phyloP scores from a whole-genome alignment of 2,888 invertebrate species.

The Lobophora halterata region DNA sequence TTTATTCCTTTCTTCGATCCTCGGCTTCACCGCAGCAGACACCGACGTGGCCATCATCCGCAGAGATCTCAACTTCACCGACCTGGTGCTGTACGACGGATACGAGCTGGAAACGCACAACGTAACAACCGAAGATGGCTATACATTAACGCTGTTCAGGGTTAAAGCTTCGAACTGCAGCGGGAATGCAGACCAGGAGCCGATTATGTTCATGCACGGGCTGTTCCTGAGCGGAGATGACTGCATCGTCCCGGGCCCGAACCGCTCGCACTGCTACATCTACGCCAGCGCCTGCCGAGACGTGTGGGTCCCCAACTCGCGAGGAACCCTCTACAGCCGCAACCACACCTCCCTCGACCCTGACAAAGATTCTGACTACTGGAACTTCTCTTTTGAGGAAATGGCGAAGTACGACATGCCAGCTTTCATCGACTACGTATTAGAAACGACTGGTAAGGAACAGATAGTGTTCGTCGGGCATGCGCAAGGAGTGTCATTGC shows the following conservation, averaged over 20 bases:
- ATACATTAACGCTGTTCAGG: constrained; percentile 37
- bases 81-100: constrained; percentile 35
- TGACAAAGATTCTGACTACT: constrained; percentile 30
- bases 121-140: constrained; percentile 41
- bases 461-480: constrained; percentile 37
- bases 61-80: constrained; percentile 32
- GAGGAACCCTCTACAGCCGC: constrained; percentile 31
- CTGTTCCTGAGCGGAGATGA: constrained; percentile 36
- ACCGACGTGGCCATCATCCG: constrained; percentile 10
- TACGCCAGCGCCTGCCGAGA: constrained; percentile 36
- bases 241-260: constrained; percentile 38
- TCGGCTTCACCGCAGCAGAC: neutral
- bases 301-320: constrained; percentile 33
- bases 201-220: constrained; percentile 36
- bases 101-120: constrained; percentile 34
- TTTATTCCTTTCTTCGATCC: neutral
- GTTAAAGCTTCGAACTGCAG: constrained; percentile 27
- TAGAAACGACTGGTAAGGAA: constrained; percentile 30
- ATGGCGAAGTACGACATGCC: constrained; percentile 40
- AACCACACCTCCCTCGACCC: constrained; percentile 26
- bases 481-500: constrained; percentile 38
- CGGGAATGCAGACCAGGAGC: constrained; percentile 4
- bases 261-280: constrained; percentile 37
- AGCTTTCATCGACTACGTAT: constrained; percentile 39
- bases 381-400: constrained; percentile 42